Base-by-base conservation (phyloP, 2,888 invertebrate species). In the Chrysodeixis includens region DNA sequence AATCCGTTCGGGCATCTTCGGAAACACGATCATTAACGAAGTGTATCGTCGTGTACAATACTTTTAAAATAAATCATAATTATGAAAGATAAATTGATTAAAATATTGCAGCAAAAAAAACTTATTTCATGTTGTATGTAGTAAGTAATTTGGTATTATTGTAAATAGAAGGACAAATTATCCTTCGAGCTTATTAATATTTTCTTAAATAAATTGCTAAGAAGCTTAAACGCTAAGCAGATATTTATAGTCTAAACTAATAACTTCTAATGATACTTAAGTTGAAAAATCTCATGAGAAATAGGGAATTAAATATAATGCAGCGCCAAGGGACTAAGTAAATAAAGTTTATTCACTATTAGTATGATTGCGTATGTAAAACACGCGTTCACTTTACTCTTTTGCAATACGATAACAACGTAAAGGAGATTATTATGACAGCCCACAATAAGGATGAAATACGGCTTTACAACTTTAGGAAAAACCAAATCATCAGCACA, bases 361-460 rank as follows among this genome's bases (percentile, higher is more conserved):
- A 76, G 68, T 66, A 64, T 55, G 60, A 71, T 78, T 73, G 70
- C 70, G 74, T 74, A 74, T 76, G 81, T 84, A 82, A 84, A 86
- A 86, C 86, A 86, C 83, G 79, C 74, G 66, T 72, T 52, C 69
- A 69, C 65, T 73, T 57, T 63, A 79, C 83, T 80, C 75, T 78
- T 77, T 78, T 79, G 79, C 83, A 83, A 83, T 81, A 83, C 81
- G 82, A 81, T 78, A 78, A 81, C 81, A 80, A 81, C 79, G 74
- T 80, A 84, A 86, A 86, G 82, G 81, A 85, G 84, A 87, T 86
- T 87, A 88, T 85, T 87, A 84, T 86, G 87, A 88, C 88, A 88
- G 81, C 76, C 71, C 76, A 82, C 88, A 86, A 88, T 88, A 88
- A 86, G 85, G 78, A 86, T 87, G 84, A 88, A 84, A 86, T 87